Base-by-base conservation (phyloP, 2,797 vertebrate genomes). In the Smutsia gigantea region DNA sequence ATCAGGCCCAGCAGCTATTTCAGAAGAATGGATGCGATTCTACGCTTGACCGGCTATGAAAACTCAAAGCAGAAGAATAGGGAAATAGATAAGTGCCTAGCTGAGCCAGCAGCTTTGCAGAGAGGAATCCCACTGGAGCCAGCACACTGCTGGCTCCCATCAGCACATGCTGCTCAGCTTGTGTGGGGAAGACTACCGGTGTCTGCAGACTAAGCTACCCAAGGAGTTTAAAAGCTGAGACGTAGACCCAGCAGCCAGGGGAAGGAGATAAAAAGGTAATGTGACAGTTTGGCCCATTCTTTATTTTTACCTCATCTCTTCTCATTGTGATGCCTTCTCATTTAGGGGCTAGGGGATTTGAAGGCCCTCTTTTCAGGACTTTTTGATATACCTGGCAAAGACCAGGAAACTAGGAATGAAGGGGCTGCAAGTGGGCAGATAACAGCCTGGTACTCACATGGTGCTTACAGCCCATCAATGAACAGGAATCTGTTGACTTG, bases 1-100 rank as follows among this genome's bases (percentile, higher is more conserved):
- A 97, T 95, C 72, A 97, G 94, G 81, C 37, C 81, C 81, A 77
- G 89, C 51, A 97, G 92, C 95, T 93, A 95, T 92, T 97, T 97
- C 91, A 88, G 94, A 97, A 97, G 95, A 97, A 97, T 96, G 87
- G 91, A 96, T 93, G 94, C 82, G 94, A 97, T 97, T 95, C 97
- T 97, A 92, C 95, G 97, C 96, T 96, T 93, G 77, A 97, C 93
- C 96, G 87, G 91, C 97, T 86, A 63, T 90, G 96, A 96, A 97
- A 96, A 79, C 94, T 89, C 69, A 71, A 92, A 86, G 82, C 77
- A 87, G 71, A 93, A 90, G 95, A 96, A 89, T 0, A 85, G 96
- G 91, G 82, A 85, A 90, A 94, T 2, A 82, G 87, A 92, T 63
- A 74, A 57, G 5, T 89, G 96, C 72, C 31, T 14, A 66, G 97